Conservation (phyloP, 1,140 invertebrate species). For the Hypsibius dujardini region DNA sequence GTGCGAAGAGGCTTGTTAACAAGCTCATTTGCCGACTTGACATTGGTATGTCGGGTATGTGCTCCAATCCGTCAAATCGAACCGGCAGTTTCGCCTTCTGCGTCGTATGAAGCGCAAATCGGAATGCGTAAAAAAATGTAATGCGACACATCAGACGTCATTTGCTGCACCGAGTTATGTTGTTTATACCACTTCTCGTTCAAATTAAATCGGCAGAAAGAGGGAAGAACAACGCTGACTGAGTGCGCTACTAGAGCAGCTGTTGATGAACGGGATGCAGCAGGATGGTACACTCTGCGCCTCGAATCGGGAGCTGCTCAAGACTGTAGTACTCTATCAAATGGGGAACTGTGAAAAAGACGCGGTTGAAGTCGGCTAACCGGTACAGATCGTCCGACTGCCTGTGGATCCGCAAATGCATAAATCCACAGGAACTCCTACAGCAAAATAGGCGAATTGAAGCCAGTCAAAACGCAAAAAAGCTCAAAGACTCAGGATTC, state of each 20-base stretch:
- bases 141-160: too few species aligned
- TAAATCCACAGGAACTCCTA: not conserved
- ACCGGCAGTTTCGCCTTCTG: too few species aligned
- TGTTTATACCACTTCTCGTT: too few species aligned
- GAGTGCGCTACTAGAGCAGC: not conserved
- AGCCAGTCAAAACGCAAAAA: not conserved
- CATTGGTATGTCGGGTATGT: too few species aligned
- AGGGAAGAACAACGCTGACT: too few species aligned
- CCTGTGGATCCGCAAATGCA: not conserved
- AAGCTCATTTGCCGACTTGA: too few species aligned
- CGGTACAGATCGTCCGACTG: slow-evolving; percentile 4
- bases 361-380: not conserved
- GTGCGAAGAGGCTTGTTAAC: too few species aligned
- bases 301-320: not conserved
- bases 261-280: slow-evolving; percentile 6
- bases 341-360: not conserved
- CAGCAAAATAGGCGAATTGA: not conserved
- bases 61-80: too few species aligned
- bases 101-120: too few species aligned
- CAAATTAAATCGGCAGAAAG: too few species aligned
- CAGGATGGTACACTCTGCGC: not conserved
- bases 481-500: not conserved
- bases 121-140: too few species aligned
- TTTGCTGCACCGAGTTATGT: too few species aligned
- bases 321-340: slow-evolving; percentile 1